Evolutionary conservation across 2,113 vertebrate species (phyloP).

Genomic region (Puffinus mauretanicus): DNA sequence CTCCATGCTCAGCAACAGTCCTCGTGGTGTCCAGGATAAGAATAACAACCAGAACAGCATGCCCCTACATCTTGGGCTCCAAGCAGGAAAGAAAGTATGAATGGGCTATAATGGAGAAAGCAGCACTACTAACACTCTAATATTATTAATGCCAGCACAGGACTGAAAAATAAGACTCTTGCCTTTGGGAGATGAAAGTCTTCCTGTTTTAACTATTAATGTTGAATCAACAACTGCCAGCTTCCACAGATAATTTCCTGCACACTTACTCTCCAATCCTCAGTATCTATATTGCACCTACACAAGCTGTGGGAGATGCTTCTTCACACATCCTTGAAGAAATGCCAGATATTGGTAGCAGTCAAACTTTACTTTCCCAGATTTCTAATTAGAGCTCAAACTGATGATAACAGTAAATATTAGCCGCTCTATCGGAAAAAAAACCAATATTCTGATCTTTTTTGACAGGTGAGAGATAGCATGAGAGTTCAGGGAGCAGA

Average conservation of each 20-base stretch:
- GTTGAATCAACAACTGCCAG: not conserved
- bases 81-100: not conserved
- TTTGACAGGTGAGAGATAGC: not conserved
- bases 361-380: not conserved
- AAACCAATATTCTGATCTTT: not conserved
- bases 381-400: not conserved
- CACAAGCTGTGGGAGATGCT: not conserved
- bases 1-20: not conserved
- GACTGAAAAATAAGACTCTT: not conserved
- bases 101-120: not conserved
- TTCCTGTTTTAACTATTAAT: not conserved
- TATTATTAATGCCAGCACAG: not conserved
- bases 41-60: not conserved
- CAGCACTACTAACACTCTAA: not conserved
- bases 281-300: not conserved
- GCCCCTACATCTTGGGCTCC: not conserved
- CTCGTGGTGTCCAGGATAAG: not conserved
- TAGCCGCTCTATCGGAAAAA: not conserved
- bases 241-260: not conserved
- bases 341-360: not conserved
- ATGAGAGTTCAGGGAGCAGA: not conserved
- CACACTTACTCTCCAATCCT: fast-evolving
- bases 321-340: not conserved
- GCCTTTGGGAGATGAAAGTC: not conserved
- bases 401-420: not conserved